These are phyloP conservation scores for Campoletis raptor DNA, from an alignment of 2,888 invertebrate genomes.

Conservation along the genomic window DNA sequence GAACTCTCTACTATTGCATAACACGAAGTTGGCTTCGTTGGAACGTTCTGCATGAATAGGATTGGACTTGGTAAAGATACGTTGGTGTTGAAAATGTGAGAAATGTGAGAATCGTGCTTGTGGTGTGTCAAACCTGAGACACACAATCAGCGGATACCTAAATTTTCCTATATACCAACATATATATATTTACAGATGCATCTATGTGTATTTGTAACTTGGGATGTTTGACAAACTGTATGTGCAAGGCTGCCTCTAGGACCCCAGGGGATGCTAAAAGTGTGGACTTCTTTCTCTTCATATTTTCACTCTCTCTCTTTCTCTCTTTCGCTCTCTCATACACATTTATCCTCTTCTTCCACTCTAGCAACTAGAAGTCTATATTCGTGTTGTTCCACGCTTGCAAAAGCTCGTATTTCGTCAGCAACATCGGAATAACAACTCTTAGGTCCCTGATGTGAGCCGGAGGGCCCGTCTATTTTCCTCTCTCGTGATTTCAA, in stretches of 20 bases:
- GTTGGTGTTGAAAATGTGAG: constrained; percentile 3
- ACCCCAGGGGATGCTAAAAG: constrained; percentile 44
- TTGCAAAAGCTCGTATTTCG: constrained; percentile 34
- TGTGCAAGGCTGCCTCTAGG: background rate
- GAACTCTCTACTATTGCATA: constrained; percentile 7
- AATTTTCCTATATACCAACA: background rate
- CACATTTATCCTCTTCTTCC: background rate
- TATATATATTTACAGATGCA: background rate
- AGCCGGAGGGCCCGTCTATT: constrained; percentile 37
- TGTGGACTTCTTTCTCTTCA: constrained; percentile 44
- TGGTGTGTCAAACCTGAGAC: constrained; percentile 10
- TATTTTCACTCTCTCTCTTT: background rate
- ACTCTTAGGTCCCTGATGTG: constrained; percentile 35
- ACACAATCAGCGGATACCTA: background rate
- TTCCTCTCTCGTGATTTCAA: constrained; percentile 54
- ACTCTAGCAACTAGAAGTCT: constrained; percentile 7
- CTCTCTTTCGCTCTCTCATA: background rate
- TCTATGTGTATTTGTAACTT: background rate
- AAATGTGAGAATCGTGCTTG: background rate
- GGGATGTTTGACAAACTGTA: constrained; percentile 1
- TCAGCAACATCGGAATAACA: constrained; percentile 42
- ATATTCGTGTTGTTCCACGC: constrained; percentile 17
- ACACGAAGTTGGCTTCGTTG: constrained; percentile 26
- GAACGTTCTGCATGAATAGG: background rate
- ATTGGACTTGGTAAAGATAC: background rate